Evolutionary conservation across 2,113 vertebrate species (phyloP).

Genomic region (Ramphastos sulfuratus): DNA sequence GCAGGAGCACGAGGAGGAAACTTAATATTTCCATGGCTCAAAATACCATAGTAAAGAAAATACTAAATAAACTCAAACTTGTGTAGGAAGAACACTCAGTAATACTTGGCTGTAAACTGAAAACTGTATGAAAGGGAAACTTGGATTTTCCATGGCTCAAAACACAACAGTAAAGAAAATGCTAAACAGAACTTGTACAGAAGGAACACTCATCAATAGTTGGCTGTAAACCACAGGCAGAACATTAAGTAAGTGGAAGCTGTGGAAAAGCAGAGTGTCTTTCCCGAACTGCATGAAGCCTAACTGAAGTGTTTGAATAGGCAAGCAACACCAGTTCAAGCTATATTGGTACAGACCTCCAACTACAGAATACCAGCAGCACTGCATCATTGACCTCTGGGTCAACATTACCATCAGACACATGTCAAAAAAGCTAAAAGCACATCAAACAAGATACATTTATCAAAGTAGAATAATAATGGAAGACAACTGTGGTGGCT

Average conservation of each 20-base stretch:
- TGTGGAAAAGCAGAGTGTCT: background rate
- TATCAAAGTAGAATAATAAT: background rate
- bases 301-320: background rate
- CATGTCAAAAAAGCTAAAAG: background rate
- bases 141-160: background rate
- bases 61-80: background rate
- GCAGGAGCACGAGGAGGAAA: background rate
- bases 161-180: background rate
- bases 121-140: background rate
- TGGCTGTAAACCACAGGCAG: background rate
- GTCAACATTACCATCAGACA: background rate
- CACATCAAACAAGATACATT: conserved; percentile 12
- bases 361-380: background rate
- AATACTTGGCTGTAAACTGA: background rate
- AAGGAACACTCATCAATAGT: background rate
- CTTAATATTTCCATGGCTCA: background rate
- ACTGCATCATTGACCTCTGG: background rate
- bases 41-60: background rate
- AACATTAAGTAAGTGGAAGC: background rate
- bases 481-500: background rate
- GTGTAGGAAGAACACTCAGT: background rate
- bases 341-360: background rate
- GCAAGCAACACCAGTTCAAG: background rate
- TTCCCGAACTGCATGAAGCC: background rate
- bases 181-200: background rate